A percentile compares a stretch with the other conserved stretches of the same genome.
Evolutionary conservation across 2,113 vertebrate genomes (phyloP).

Genomic region (Odontesthes bonariensis): DNA sequence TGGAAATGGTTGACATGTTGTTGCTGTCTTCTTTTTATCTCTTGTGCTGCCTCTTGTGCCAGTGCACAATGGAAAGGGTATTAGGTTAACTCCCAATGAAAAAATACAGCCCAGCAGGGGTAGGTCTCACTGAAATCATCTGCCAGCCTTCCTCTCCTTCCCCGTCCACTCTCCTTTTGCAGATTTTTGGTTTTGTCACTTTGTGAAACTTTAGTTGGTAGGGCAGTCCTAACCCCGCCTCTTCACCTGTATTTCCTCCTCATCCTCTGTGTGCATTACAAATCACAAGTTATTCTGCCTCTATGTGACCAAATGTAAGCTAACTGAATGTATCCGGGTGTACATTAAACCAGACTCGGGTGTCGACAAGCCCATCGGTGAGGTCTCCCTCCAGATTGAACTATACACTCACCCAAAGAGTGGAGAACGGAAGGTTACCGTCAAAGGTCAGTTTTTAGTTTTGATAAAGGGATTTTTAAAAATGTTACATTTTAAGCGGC

Average conservation of each 20-base stretch:
- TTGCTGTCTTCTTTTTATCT: conserved; percentile 83
- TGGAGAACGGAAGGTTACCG: conserved; percentile 93
- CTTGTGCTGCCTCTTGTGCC: conserved; percentile 83
- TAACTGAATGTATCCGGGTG: conserved; percentile 21
- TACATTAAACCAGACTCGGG: conserved; percentile 84
- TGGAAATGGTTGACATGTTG: conserved; percentile 76
- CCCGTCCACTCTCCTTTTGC: conserved; percentile 11
- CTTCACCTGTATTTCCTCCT: neutral
- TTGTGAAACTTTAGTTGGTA: conserved; percentile 1
- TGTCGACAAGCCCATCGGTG: conserved; percentile 93
- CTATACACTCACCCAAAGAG: conserved; percentile 94
- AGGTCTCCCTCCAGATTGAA: conserved; percentile 95
- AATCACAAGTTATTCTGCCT: neutral
- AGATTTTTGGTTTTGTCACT: conserved; percentile 17
- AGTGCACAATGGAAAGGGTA: conserved; percentile 98
- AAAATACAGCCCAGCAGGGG: conserved; percentile 93
- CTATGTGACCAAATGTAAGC: neutral
- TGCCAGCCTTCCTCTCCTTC: conserved; percentile 10
- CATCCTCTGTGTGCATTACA: neutral
- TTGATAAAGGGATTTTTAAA: too few relatives aligned
- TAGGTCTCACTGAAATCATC: conserved; percentile 80
- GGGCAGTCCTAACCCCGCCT: conserved; percentile 10
- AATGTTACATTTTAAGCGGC: neutral
- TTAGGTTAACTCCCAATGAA: conserved; percentile 95
- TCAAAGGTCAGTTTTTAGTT: conserved; percentile 86